Conservation (phyloP, 2,797 vertebrate genomes). For the Nasua narica region DNA sequence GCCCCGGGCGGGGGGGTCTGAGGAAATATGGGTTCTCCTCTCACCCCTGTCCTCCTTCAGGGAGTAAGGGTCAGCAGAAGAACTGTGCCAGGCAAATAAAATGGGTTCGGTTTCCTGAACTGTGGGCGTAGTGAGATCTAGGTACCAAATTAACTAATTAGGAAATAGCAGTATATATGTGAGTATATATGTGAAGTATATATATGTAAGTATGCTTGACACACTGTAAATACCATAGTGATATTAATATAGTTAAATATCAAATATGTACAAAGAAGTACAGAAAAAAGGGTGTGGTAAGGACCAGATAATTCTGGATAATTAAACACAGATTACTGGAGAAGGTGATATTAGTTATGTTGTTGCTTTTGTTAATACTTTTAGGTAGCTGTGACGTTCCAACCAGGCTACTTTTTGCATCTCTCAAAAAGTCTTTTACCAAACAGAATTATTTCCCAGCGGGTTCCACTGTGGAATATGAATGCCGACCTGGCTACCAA, state of each 20-base stretch:
- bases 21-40: not conserved
- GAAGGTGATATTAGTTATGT: not conserved
- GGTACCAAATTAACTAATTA: not conserved
- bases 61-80: not conserved
- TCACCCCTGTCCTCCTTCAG: not conserved
- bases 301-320: not conserved
- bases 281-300: not conserved
- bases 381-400: constrained; percentile 59
- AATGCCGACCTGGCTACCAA: constrained; percentile 30
- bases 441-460: not conserved
- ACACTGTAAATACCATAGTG: not conserved
- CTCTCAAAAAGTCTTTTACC: not conserved
- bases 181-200: not conserved
- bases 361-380: constrained; percentile 33
- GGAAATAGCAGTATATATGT: not conserved
- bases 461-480: constrained; percentile 56
- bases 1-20: not conserved
- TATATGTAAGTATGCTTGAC: not conserved
- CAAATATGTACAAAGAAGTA: not conserved
- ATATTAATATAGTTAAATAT: not conserved
- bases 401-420: not conserved
- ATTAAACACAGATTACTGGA: not conserved
- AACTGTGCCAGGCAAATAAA: not conserved
- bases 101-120: not conserved
- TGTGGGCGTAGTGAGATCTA: not conserved